Evolutionary conservation across 1,140 invertebrate species (phyloP), one percentile per base, ranked within the genome.

Genomic region (Sitobion miscanthi): DNA sequence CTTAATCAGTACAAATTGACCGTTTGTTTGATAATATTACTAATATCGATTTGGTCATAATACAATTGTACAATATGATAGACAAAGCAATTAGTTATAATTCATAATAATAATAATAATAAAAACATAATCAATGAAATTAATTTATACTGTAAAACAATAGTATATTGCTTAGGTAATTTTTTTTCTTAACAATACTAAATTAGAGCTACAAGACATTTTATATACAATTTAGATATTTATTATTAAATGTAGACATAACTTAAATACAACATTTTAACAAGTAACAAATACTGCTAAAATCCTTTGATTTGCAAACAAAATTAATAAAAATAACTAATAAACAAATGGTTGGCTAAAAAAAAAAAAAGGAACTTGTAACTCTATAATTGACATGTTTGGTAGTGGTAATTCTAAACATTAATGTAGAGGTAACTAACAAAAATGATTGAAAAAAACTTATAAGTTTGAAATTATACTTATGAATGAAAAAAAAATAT

Each of bases 361-460:
- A 49, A 77, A 85, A 52, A 92, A 86, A 54, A 93, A 93, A 93
- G 91, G 91, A 93, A 93, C 91, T 93, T 42, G 38, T 93, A 93
- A 93, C 91, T 93, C 47, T 93, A 93, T 82, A 91, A 93, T 93
- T 93, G 91, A 93, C 91, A 85, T 85, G 30, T 93, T 25, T 83
- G 77, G 69, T 91, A 49, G 30, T 69, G 42, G 69, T 92, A 49
- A 0, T 83, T 93, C 91, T 85, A 85, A 85, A 93, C 35, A 93
- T 92, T 92, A 49, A 57, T 42, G 35, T 93, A 93, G 47, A 86
- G 69, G 69, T 83, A 85, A 83, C 91, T 93, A 93, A 93, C 52
- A 86, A 85, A 93, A 57, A 85, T 52, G 21, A 54, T 93, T 54
- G 62, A 93, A 45, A 85, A 91, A 47, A 38, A 52, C 7, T 2